Base-by-base conservation (phyloP, 2,113 vertebrate genomes). In the Thalassoma bifasciatum region DNA sequence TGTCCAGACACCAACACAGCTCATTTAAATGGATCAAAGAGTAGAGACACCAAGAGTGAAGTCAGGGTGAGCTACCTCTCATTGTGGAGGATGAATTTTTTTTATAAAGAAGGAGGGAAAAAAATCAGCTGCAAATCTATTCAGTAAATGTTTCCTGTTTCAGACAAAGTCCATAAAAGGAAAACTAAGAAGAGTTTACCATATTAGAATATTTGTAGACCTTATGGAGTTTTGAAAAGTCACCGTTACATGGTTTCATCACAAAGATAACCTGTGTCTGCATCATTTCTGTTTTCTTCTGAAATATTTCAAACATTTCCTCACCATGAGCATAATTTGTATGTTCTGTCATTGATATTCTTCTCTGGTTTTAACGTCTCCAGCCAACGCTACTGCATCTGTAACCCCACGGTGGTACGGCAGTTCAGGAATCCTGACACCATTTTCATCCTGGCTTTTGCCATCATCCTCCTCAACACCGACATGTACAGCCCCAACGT, bases 401-500 rank as follows among this genome's bases (percentile, higher is more conserved):
- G 98, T 89, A 99, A 99, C 91, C 96, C 97, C 0, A 96, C 96
- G 0, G 96, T 99, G 66, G 97, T 99, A 77, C 93, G 97, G 8
- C 98, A 98, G 82, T 99, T 98, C 85, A 92, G 97, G 75, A 99
- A 99, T 90, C 98, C 98, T 0, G 98, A 99, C 91, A 99, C 97
- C 83, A 99, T 99, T 93, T 99, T 99, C 93, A 99, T 99, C 91
- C 93, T 99, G 89, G 98, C 98, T 26, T 99, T 99, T 11, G 98
- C 98, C 79, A 96, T 99, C 93, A 99, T 99, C 92, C 95, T 99
- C 80, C 94, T 99, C 88, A 99, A 98, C 93, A 99, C 98, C 0
- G 97, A 99, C 90, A 99, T 99, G 98, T 99, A 99, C 93, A 99
- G 98, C 88, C 98, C 98, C 79, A 99, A 96, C 2, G 98, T 99